Evolutionary conservation across 2,113 vertebrate genomes (phyloP).

Genomic region (Myiozetetes cayanensis): DNA sequence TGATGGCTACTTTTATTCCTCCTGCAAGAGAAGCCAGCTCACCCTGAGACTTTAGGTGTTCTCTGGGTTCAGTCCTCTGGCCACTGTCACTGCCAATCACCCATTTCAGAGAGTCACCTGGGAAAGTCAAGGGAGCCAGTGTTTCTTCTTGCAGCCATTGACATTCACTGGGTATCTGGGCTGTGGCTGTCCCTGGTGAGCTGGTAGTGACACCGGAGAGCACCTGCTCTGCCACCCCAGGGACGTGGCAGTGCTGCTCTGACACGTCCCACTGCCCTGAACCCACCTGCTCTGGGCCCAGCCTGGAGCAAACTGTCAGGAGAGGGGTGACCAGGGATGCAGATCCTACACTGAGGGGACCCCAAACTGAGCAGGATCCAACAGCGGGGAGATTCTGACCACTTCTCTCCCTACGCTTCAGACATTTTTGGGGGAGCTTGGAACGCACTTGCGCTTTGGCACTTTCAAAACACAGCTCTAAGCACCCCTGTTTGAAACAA

Average conservation of each 20-base stretch:
- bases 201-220: fast-evolving
- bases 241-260: neutral
- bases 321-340: fast-evolving
- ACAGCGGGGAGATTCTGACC: fast-evolving
- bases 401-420: fast-evolving
- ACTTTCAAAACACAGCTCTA: neutral
- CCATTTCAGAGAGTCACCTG: too few species aligned
- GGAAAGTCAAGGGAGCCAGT: fast-evolving
- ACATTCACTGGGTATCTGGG: fast-evolving
- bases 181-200: neutral
- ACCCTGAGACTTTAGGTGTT: neutral
- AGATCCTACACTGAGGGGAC: too few species aligned
- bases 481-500: neutral
- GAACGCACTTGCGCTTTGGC: fast-evolving
- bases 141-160: neutral
- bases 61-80: neutral
- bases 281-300: neutral
- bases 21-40: neutral
- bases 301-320: neutral
- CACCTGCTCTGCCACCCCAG: fast-evolving
- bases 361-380: neutral
- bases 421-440: neutral
- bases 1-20: neutral
- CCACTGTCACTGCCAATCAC: neutral
- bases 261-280: fast-evolving